phyloP scores from a whole-genome alignment of 2,888 invertebrate genomes.

The Habrosyne pyritoides region DNA sequence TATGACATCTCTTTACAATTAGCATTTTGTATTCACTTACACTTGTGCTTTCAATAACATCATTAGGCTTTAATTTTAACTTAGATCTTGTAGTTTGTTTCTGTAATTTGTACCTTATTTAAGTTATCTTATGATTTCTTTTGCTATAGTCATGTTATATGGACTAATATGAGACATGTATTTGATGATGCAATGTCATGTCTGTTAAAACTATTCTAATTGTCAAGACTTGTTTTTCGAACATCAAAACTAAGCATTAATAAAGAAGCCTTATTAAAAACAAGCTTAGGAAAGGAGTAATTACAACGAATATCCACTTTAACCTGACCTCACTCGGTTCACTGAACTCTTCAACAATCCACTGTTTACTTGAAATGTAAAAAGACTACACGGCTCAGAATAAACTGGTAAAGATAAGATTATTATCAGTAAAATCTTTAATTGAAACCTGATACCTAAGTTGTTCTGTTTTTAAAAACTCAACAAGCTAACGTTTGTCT shows the following conservation, averaged over 20 bases:
- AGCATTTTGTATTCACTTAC: no score
- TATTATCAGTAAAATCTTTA: conserved; percentile 54
- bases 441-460: conserved; percentile 64
- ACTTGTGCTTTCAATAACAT: not conserved
- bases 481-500: conserved; percentile 20
- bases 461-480: conserved; percentile 33
- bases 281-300: conserved; percentile 50
- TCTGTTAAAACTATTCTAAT: not conserved
- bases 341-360: conserved; percentile 25
- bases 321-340: conserved; percentile 35
- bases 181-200: no score
- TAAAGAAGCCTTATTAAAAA: conserved; percentile 18
- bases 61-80: no score
- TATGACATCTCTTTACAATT: not conserved
- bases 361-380: conserved; percentile 16
- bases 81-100: no score
- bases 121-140: no score
- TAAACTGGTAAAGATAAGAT: conserved; percentile 39
- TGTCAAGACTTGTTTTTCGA: not conserved
- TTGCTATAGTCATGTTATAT: no score
- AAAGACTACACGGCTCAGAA: conserved; percentile 19
- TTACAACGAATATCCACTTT: conserved; percentile 34
- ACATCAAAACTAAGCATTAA: conserved; percentile 3
- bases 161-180: no score
- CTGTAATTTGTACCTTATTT: no score